Percentiles rank a stretch among this genome's conserved stretches.
Conservation (phyloP, 2,113 vertebrate genomes). For the Pionites leucogaster region DNA sequence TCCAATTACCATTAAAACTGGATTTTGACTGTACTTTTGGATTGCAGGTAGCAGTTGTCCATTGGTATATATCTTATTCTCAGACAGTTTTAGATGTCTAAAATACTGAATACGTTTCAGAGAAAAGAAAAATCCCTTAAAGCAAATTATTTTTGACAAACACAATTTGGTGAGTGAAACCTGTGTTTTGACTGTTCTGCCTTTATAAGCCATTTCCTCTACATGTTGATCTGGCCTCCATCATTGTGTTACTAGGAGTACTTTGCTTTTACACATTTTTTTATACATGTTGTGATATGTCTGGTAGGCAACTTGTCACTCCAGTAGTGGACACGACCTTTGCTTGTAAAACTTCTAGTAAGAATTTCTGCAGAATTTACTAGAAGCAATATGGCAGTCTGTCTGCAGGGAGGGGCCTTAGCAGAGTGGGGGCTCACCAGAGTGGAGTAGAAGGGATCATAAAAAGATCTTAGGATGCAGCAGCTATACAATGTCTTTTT, state of each 20-base stretch:
- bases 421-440: neutral
- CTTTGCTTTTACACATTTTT: neutral
- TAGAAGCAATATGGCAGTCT: neutral
- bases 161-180: neutral
- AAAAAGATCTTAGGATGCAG: neutral
- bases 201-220: neutral
- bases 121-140: neutral
- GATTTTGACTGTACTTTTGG: neutral
- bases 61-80: neutral
- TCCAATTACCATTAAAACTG: neutral
- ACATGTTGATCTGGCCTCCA: neutral
- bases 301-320: neutral
- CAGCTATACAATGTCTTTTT: rapidly evolving
- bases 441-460: neutral
- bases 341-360: neutral
- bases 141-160: neutral
- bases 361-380: neutral
- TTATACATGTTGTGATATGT: neutral
- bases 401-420: neutral
- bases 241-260: neutral
- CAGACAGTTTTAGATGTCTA: neutral
- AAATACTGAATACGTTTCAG: neutral
- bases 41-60: neutral
- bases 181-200: neutral
- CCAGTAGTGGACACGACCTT: neutral